Conservation (phyloP, 37 sponge, comb jelly and placozoan genomes). For the Dysidea cf. avara region DNA sequence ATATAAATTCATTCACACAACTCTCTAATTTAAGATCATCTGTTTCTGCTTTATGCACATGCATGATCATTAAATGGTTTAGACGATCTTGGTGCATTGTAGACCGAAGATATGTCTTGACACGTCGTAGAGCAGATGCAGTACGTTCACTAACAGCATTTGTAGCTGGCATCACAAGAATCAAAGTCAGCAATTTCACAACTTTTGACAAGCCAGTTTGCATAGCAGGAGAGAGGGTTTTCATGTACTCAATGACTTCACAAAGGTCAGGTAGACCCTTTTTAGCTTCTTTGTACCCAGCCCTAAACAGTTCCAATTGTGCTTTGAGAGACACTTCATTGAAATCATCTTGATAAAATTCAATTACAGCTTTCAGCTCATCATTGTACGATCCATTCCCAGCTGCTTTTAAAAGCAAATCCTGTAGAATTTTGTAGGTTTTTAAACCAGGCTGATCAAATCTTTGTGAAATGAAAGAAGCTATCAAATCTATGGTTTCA, state of each 20-base stretch:
- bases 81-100: slow-evolving; percentile 53
- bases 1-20: too few species aligned
- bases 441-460: slow-evolving; percentile 29
- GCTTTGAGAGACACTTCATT: too few species aligned
- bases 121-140: slow-evolving; percentile 45
- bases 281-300: too few species aligned
- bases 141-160: slow-evolving; percentile 47
- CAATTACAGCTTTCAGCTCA: too few species aligned
- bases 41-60: too few species aligned
- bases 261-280: too few species aligned
- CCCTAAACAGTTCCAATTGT: too few species aligned
- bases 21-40: too few species aligned
- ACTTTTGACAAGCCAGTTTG: slow-evolving; percentile 36
- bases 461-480: slow-evolving; percentile 4
- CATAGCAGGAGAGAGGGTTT: slow-evolving; percentile 38
- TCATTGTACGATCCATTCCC: slow-evolving; percentile 17
- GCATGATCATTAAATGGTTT: slow-evolving; percentile 52
- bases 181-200: slow-evolving; percentile 29
- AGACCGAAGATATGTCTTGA: slow-evolving; percentile 47
- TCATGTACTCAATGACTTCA: too few species aligned
- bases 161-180: slow-evolving; percentile 58
- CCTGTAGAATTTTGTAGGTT: slow-evolving; percentile 13
- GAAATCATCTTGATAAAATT: too few species aligned
- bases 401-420: slow-evolving; percentile 27
- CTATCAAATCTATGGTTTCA: slow-evolving; percentile 18